A percentile compares a stretch with the other conserved stretches of the same genome.
Conservation (phyloP, 2,888 invertebrate species). For the Pollenia labialis region DNA sequence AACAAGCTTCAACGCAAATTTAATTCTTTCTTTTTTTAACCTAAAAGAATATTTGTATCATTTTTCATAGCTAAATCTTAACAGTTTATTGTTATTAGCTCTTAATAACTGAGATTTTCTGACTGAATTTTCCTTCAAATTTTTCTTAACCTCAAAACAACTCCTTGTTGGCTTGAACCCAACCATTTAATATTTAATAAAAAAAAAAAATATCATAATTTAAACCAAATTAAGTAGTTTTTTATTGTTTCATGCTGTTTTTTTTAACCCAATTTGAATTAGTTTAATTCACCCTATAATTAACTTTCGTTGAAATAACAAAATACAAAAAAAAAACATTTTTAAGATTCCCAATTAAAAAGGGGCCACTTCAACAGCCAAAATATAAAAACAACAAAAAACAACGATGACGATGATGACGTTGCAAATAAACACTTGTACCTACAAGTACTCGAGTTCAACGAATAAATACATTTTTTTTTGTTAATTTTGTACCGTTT, state of each 20-base stretch:
- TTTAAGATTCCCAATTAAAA: constrained; percentile 67
- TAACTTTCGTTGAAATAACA: constrained; percentile 51
- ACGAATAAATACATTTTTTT: constrained; percentile 1
- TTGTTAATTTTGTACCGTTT: constrained; percentile 42
- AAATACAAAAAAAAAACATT: constrained; percentile 16
- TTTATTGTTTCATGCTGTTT: constrained; percentile 30
- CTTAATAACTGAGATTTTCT: too few species aligned
- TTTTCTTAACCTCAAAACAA: too few species aligned
- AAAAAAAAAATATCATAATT: neutral
- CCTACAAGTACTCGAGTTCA: neutral
- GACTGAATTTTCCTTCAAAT: too few species aligned
- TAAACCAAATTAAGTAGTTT: constrained; percentile 39
- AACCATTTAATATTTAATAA: neutral
- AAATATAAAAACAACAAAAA: constrained; percentile 24
- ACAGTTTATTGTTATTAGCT: too few species aligned
- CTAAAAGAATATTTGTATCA: too few species aligned
- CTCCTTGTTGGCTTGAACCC: neutral
- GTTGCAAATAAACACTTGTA: constrained; percentile 59
- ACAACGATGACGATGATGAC: constrained; percentile 58
- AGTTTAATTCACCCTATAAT: constrained; percentile 46
- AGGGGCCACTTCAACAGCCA: constrained; percentile 60
- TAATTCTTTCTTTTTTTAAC: too few species aligned
- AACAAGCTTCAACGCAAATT: too few species aligned
- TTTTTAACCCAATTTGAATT: constrained; percentile 31
- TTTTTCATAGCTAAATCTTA: too few species aligned